Evolutionary conservation across 2,797 vertebrate genomes (phyloP), one percentile per base, ranked within the genome.

Genomic region (Enteromius viviparus): DNA sequence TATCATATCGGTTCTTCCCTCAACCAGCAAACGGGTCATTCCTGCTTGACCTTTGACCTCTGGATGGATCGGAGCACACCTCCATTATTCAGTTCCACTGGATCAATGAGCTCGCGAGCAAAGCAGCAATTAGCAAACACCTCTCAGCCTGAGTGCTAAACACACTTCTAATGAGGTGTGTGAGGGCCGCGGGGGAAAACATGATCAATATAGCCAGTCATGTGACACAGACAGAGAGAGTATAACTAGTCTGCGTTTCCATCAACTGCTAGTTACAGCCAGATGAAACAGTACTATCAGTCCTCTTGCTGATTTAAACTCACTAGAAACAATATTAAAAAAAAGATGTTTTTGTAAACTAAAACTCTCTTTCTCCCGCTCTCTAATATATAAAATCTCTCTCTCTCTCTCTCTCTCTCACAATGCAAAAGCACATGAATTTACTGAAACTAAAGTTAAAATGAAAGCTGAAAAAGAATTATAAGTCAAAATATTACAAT

Each of bases 111-210:
- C 47, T 66, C 7, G 6, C 4, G 23, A 82, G 80, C 71, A 40
- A 84, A 79, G 60, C 65, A 72, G 47, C 65, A 79, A 84, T 84
- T 79, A 84, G 66, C 53, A 62, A 78, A 72, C 51, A 37, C 51
- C 53, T 79, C 69, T 60, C 51, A 62, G 58, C 53, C 53, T 21
- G 17, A 60, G 45, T 68, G 47, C 49, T 32, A 32, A 58, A 68
- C 47, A 68, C 37, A 79, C 65, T 85, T 83, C 76, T 72, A 51
- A 81, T 34, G 3, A 47, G 86, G 66, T 23, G 76, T 88, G 85
- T 58, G 88, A 86, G 4, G 60, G 58, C 32, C 15, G 17, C 6
- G 29, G 6, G 32, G 80, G 60, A 34, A 9, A 5, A 21, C n/a
- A 3, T 82, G 60, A 75, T 66, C 80, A 66, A 82, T 82, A 76